Evolutionary conservation across 2,113 vertebrate genomes (phyloP).

Genomic region (Danionella cerebrum): DNA sequence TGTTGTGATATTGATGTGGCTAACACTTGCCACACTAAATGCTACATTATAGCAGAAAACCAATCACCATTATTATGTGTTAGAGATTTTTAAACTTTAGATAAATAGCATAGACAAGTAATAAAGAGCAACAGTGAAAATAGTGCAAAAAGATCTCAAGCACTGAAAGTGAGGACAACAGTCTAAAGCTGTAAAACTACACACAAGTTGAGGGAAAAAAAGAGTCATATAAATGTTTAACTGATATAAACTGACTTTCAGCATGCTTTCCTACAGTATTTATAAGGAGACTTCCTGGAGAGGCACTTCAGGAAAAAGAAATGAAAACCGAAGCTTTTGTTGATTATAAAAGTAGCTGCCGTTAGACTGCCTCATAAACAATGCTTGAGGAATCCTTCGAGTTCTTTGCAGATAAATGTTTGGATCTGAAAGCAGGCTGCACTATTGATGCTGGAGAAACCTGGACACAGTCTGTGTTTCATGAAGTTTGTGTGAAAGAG

Average conservation of each 20-base stretch:
- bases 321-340: constrained; percentile 7
- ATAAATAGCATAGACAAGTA: not conserved
- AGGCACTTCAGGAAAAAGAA: constrained; percentile 37
- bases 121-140: constrained; percentile 1
- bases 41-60: constrained; percentile 6
- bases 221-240: constrained; percentile 13
- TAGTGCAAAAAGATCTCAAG: constrained; percentile 25
- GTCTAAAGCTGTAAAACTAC: constrained; percentile 12
- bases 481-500: not conserved
- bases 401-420: not conserved
- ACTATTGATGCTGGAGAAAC: constrained; percentile 5
- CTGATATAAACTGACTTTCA: not conserved
- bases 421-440: not conserved
- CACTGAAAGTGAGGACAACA: constrained; percentile 9
- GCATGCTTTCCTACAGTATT: not conserved
- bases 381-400: constrained; percentile 8
- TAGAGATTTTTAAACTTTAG: too few species aligned
- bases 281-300: constrained; percentile 14
- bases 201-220: constrained; percentile 5
- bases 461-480: not conserved
- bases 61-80: not conserved
- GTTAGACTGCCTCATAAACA: constrained; percentile 29
- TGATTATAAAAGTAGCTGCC: constrained; percentile 42
- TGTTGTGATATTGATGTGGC: not conserved
- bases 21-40: not conserved